Conservation (phyloP, 1,140 invertebrate genomes). For the Plectrocnemia conspersa region DNA sequence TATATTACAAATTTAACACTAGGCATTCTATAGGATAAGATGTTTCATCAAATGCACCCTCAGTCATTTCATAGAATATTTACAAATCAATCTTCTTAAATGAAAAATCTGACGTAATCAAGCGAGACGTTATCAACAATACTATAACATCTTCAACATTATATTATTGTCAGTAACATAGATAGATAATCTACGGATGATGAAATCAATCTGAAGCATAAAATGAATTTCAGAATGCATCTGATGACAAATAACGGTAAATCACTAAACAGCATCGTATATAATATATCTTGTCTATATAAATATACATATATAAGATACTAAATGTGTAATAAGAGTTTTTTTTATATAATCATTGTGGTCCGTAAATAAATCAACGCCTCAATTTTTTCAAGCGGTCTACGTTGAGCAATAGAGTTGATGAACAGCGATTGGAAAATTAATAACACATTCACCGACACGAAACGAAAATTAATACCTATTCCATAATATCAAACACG, state of each 20-base stretch:
- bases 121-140: too few relatives aligned
- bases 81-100: too few relatives aligned
- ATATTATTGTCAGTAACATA: too few relatives aligned
- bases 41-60: not conserved
- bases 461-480: conserved; percentile 1
- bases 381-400: not conserved
- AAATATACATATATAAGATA: too few relatives aligned
- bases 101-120: too few relatives aligned
- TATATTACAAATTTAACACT: conserved; percentile 1
- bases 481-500: not conserved
- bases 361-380: conserved; percentile 14
- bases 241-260: not conserved
- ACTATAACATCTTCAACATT: too few relatives aligned
- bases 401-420: conserved; percentile 1
- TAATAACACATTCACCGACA: conserved; percentile 16
- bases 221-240: conserved; percentile 16
- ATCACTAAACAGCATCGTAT: conserved; percentile 13
- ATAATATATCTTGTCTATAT: conserved; percentile 9
- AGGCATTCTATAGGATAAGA: not conserved
- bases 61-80: too few relatives aligned
- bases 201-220: too few relatives aligned
- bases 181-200: too few relatives aligned
- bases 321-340: too few relatives aligned
- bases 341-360: too few relatives aligned
- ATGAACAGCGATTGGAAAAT: conserved; percentile 24